A percentile compares a stretch with the other conserved stretches of the same genome.
Evolutionary conservation across 2,797 vertebrate species (phyloP).

Genomic region (Limnodromus scolopaceus): DNA sequence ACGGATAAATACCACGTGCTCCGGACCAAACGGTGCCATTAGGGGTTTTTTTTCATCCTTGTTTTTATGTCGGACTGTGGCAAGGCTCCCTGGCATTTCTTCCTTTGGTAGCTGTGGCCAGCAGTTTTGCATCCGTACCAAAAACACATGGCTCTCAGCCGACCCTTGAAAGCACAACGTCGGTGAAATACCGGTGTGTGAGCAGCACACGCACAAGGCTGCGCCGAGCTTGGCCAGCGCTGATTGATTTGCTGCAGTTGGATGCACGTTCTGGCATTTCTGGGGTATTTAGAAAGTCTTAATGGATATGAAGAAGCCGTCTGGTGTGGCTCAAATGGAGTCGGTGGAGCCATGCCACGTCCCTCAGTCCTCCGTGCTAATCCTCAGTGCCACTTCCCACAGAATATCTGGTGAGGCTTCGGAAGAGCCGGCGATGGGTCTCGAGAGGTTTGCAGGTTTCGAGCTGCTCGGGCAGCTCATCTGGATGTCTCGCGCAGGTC

Average conservation of each 20-base stretch:
- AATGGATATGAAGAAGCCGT: background rate
- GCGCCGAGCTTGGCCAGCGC: background rate
- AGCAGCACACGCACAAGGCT: background rate
- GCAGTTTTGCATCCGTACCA: background rate
- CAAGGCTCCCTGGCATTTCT: background rate
- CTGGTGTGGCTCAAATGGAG: background rate
- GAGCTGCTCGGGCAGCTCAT: background rate
- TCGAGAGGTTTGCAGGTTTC: background rate
- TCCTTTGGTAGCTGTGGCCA: background rate
- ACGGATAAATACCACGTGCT: background rate
- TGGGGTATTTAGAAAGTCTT: background rate
- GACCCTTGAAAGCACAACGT: fast-evolving
- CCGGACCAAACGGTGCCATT: background rate
- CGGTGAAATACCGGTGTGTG: fast-evolving
- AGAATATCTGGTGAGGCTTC: background rate
- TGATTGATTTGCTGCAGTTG: background rate
- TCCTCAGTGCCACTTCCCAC: background rate
- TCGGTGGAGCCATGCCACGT: background rate
- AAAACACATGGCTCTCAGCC: background rate
- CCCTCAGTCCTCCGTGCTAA: background rate
- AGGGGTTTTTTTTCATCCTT: background rate
- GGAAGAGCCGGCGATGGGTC: background rate
- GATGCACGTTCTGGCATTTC: background rate
- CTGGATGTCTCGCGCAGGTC: background rate
- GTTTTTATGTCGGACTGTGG: background rate